Conservation (phyloP, 1,140 invertebrate genomes). For the Sycobia sp. region DNA sequence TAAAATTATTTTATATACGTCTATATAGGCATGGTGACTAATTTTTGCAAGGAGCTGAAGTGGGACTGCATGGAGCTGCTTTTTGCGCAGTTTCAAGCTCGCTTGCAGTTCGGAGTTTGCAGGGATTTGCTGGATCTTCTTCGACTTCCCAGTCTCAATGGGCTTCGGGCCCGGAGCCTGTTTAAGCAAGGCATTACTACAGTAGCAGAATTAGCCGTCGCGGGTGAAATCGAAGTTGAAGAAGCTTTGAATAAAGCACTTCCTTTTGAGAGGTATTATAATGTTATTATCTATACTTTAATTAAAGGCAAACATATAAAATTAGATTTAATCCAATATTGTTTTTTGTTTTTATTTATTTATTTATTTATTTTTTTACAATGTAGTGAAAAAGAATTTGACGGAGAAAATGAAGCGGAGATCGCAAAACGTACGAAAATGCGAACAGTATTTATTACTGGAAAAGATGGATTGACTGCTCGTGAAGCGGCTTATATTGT, state of each 20-base stretch:
- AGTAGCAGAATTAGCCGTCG: conserved; percentile 77
- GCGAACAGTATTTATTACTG: conserved; percentile 81
- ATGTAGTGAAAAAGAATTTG: conserved; percentile 70
- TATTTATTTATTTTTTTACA: neutral
- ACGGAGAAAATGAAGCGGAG: conserved; percentile 73
- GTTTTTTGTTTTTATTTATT: too few relatives aligned
- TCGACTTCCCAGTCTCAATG: conserved; percentile 82
- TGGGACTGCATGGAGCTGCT: conserved; percentile 91
- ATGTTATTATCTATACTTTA: neutral
- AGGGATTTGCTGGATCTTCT: conserved; percentile 91
- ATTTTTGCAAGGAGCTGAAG: conserved; percentile 89
- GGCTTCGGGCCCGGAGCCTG: conserved; percentile 81
- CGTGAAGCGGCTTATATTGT: conserved; percentile 80
- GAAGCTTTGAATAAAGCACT: conserved; percentile 76
- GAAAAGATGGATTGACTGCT: conserved; percentile 79
- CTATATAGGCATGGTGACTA: conserved; percentile 85
- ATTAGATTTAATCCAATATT: too few relatives aligned
- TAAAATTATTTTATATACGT: too few relatives aligned
- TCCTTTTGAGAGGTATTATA: conserved; percentile 76
- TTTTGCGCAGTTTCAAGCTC: conserved; percentile 89
- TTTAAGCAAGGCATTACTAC: conserved; percentile 84
- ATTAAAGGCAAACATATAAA: too few relatives aligned
- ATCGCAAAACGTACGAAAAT: conserved; percentile 70
- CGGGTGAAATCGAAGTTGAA: conserved; percentile 73
- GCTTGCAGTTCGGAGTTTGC: conserved; percentile 93